These are phyloP conservation scores for Crypturellus undulatus DNA, from an alignment of 2,113 vertebrate genomes.

Conservation along the genomic window DNA sequence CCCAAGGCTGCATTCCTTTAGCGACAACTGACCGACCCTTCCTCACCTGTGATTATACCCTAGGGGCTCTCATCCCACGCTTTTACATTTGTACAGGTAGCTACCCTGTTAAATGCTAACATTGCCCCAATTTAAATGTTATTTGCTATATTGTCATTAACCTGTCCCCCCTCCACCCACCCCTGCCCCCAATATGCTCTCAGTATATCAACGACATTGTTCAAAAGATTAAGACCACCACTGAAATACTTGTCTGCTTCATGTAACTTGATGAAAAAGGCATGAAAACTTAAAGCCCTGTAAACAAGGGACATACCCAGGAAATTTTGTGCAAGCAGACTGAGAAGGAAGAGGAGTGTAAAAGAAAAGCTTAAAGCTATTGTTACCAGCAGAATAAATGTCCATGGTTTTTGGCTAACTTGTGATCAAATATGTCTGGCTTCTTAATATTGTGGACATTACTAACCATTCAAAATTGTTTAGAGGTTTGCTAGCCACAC, in stretches of 20 bases:
- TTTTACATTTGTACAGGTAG: not conserved
- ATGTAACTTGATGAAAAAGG: not conserved
- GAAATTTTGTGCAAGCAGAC: not conserved
- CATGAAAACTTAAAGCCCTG: not conserved
- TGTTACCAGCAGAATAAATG: not conserved
- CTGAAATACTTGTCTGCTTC: not conserved
- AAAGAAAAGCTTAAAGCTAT: not conserved
- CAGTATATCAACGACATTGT: not conserved
- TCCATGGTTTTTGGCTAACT: not conserved
- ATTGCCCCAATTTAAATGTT: not conserved
- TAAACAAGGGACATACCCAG: rapidly evolving
- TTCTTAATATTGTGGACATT: not conserved
- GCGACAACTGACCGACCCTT: not conserved
- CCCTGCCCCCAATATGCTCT: not conserved
- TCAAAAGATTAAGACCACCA: not conserved
- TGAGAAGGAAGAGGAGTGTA: not conserved
- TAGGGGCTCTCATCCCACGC: rapidly evolving
- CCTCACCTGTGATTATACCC: not conserved
- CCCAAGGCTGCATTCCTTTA: not conserved
- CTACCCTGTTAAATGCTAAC: not conserved
- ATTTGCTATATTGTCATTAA: not conserved
- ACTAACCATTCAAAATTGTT: not conserved
- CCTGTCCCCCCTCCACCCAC: not conserved
- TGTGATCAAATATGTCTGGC: not conserved
- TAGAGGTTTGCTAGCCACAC: not conserved